Percentiles rank a stretch among this genome's conserved stretches.
Evolutionary conservation across 1,140 invertebrate species (phyloP).

Genomic region (Euglossa dilemma): DNA sequence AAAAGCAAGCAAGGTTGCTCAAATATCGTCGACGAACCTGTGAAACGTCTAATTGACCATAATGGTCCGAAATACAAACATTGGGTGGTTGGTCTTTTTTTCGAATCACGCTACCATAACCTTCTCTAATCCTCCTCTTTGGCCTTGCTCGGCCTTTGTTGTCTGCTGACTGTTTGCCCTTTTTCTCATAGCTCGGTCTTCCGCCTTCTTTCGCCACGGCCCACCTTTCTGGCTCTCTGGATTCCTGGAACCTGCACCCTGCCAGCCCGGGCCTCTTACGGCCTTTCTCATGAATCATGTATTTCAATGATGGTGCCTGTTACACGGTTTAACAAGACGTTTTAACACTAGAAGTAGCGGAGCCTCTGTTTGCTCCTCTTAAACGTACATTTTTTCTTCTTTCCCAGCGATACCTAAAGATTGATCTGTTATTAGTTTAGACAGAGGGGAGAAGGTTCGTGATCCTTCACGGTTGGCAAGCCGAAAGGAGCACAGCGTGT

Average conservation of each 20-base stretch:
- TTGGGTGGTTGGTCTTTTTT: not conserved
- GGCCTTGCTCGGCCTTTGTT: constrained; percentile 1
- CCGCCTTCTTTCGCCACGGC: constrained; percentile 11
- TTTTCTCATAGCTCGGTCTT: constrained; percentile 1
- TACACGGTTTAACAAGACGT: not conserved
- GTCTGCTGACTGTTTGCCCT: not conserved
- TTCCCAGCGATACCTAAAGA: no score
- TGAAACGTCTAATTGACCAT: no score
- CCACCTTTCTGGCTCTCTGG: not conserved
- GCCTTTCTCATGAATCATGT: constrained; percentile 20
- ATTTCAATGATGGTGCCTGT: not conserved
- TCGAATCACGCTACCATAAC: not conserved
- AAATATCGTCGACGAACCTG: no score
- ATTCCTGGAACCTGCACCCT: constrained; percentile 14
- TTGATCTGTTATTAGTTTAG: no score
- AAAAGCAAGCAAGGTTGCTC: no score
- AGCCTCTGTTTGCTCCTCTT: no score
- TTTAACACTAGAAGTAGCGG: no score
- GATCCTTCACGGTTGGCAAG: no score
- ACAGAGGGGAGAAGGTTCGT: no score
- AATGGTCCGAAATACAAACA: no score
- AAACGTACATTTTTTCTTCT: no score
- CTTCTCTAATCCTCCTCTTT: not conserved
- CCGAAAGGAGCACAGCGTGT: no score
- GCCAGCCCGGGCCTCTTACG: not conserved